Conservation (phyloP, 2,797 vertebrate genomes). For the Sebastes dallii region DNA sequence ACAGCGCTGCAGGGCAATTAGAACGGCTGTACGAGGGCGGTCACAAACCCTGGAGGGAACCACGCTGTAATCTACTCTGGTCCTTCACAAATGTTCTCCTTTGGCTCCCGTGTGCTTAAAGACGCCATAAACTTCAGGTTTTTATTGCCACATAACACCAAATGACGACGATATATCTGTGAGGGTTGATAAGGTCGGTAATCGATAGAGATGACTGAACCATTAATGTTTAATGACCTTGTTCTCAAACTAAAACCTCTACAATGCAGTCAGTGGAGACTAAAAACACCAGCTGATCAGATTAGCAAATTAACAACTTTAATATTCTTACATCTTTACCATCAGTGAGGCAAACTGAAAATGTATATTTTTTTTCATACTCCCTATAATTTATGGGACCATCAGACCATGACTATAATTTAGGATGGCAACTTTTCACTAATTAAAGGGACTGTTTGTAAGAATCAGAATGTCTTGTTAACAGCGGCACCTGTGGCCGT, state of each 20-base stretch:
- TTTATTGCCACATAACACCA: conserved; percentile 4
- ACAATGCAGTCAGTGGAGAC: not conserved
- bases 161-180: not conserved
- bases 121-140: not conserved
- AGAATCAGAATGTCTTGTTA: too few species aligned
- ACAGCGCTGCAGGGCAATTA: conserved; percentile 51
- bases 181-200: not conserved
- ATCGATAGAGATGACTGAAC: not conserved
- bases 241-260: not conserved
- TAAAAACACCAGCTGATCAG: not conserved
- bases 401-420: too few species aligned
- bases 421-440: too few species aligned
- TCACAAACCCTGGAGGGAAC: conserved; percentile 18
- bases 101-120: not conserved
- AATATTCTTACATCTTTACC: too few species aligned
- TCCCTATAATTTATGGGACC: too few species aligned
- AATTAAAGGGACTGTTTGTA: too few species aligned
- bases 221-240: conserved; percentile 21
- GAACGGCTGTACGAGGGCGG: conserved; percentile 41
- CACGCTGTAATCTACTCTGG: not conserved
- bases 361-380: too few species aligned
- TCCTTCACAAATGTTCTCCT: conserved; percentile 6
- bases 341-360: too few species aligned
- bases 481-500: too few species aligned
- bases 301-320: too few species aligned